Evolutionary conservation across 2,888 invertebrate genomes (phyloP), one percentile per base, ranked within the genome.

Genomic region (Pristionchus maxplancki): DNA sequence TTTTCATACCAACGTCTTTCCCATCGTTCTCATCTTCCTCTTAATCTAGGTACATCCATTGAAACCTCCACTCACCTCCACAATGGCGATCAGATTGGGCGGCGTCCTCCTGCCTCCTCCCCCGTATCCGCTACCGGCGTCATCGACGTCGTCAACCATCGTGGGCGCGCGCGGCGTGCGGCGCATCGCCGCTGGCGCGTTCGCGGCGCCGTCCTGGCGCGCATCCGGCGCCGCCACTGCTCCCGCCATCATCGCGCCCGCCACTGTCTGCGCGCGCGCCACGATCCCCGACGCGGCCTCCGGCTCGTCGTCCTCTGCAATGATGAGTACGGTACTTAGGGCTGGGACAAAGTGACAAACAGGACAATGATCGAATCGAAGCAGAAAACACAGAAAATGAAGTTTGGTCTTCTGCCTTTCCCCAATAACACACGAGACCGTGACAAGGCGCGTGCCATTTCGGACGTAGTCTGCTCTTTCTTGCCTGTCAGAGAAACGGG

Each of bases 281-380:
- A 78, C 78, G 78, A 78, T 78, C 13, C 78, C 78, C 4, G 78
- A 78, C 15, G 40, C 78, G 6, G 78, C 24, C n/a, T n/a, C n/a
- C 28, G 78, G 78, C 13, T 48, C 78, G 44, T 78, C 44, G 9
- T n/a, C 40, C 28, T 44, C 78, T 78, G 71, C n/a, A 58, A 58
- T n/a, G 3, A 53, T 6, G 58, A 58, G 20, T 58, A 58, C 58
- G n/a, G n/a, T 58, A 58, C 15, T 50, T n/a, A n/a, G n/a, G 58
- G n/a, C 9, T 58, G 58, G 58, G 58, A 24, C 24, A 53, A 8
- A 58, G 58, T 3, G 9, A 58, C n/a, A 58, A 58, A 50, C 50
- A 15, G 20, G 1, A 50, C 13, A 15, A 15, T n/a, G n/a, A n/a
- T n/a, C n/a, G n/a, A n/a, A n/a, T n/a, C n/a, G n/a, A n/a, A n/a